These are phyloP conservation scores for Cryptoprocta ferox DNA, from an alignment of 2,797 vertebrate species.

Conservation along the genomic window DNA sequence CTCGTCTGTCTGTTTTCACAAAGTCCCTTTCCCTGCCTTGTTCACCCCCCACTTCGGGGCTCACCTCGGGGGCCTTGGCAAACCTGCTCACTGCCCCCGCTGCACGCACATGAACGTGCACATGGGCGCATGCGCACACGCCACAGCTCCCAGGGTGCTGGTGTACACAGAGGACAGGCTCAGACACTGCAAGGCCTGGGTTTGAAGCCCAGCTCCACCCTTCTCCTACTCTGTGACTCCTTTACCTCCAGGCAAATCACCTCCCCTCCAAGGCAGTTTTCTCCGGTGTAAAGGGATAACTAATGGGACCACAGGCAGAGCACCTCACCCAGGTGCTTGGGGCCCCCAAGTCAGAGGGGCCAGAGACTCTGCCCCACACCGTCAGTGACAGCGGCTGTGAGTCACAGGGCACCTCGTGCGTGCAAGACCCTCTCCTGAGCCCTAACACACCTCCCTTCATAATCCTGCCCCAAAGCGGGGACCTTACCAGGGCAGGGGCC, in stretches of 20 bases:
- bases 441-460: neutral
- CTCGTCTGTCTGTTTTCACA: neutral
- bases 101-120: fast-evolving
- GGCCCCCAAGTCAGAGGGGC: neutral
- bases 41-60: neutral
- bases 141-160: neutral
- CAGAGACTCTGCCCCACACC: neutral
- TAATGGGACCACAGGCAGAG: neutral
- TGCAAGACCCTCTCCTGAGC: neutral
- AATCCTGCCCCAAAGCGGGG: neutral
- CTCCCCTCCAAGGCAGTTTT: neutral
- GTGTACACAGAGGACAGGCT: neutral
- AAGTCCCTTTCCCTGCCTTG: neutral
- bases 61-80: neutral
- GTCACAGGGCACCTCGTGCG: fast-evolving
- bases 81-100: neutral
- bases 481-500: neutral
- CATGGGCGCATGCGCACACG: fast-evolving
- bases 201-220: neutral
- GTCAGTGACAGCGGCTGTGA: neutral
- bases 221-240: neutral
- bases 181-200: neutral
- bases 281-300: neutral
- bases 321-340: neutral
- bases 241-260: neutral